Conservation (phyloP, 2,113 vertebrate genomes). For the Grus americana region DNA sequence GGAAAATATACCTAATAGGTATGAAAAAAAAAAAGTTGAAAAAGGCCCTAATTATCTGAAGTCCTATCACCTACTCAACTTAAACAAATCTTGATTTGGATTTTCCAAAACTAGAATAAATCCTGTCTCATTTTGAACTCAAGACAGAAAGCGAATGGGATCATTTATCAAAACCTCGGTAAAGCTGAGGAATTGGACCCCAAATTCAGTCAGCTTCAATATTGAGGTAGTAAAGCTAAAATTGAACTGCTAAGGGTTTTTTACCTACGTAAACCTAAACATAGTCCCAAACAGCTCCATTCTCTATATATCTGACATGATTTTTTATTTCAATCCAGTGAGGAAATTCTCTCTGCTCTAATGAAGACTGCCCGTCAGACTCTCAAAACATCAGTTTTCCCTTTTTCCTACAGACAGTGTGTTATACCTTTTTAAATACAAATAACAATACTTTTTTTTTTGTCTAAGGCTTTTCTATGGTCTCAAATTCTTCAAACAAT, state of each 20-base stretch:
- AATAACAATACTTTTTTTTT: background rate
- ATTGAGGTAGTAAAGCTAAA: background rate
- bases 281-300: background rate
- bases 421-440: background rate
- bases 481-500: background rate
- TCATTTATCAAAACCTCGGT: background rate
- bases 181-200: background rate
- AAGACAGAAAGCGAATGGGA: background rate
- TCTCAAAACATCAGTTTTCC: background rate
- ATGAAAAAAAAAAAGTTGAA: background rate
- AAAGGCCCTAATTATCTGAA: background rate
- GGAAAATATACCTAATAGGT: conserved; percentile 45
- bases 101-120: background rate
- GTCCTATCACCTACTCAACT: background rate
- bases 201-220: background rate
- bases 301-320: background rate
- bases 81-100: background rate
- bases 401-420: background rate
- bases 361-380: background rate
- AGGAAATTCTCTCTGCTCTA: background rate
- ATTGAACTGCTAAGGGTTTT: background rate
- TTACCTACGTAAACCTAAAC: background rate
- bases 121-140: background rate
- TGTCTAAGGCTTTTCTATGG: background rate
- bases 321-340: background rate